Evolutionary conservation across 2,797 vertebrate species (phyloP).

Genomic region (Pachyuromys duprasi): DNA sequence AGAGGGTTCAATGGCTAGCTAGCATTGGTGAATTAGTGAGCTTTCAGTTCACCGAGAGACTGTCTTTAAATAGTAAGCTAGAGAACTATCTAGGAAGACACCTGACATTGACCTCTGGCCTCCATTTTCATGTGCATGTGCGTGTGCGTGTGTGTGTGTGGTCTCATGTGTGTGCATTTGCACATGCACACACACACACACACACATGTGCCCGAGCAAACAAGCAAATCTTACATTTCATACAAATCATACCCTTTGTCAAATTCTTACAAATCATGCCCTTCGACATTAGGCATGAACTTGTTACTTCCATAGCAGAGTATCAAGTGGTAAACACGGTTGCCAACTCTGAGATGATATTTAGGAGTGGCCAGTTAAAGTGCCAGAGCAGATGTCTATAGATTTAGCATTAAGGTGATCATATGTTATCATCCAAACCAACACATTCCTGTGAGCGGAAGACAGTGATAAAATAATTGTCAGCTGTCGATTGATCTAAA

Average conservation of each 20-base stretch:
- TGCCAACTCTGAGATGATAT: not conserved
- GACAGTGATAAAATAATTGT: not conserved
- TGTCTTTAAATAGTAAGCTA: not conserved
- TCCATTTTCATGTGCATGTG: not conserved
- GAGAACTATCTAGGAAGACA: not conserved
- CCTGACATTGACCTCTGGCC: not conserved
- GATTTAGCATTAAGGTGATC: not conserved
- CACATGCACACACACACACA: not conserved
- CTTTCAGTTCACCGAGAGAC: not conserved
- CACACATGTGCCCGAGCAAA: not conserved
- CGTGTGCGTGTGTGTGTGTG: not conserved
- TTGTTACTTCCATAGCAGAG: not conserved
- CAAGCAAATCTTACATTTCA: not conserved
- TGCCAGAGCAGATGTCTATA: fast-evolving
- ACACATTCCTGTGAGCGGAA: not conserved
- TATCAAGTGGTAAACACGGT: fast-evolving
- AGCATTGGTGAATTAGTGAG: not conserved
- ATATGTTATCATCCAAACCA: not conserved
- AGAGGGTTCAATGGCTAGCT: not conserved
- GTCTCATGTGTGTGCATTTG: not conserved
- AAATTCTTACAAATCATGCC: no score
- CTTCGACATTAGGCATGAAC: not conserved
- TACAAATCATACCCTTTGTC: no score
- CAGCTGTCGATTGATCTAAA: not conserved
- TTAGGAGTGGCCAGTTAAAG: not conserved